Percentiles rank a stretch among this genome's conserved stretches.
Evolutionary conservation across 2,113 vertebrate genomes (phyloP).

Genomic region (Phylloscopus whistleri): DNA sequence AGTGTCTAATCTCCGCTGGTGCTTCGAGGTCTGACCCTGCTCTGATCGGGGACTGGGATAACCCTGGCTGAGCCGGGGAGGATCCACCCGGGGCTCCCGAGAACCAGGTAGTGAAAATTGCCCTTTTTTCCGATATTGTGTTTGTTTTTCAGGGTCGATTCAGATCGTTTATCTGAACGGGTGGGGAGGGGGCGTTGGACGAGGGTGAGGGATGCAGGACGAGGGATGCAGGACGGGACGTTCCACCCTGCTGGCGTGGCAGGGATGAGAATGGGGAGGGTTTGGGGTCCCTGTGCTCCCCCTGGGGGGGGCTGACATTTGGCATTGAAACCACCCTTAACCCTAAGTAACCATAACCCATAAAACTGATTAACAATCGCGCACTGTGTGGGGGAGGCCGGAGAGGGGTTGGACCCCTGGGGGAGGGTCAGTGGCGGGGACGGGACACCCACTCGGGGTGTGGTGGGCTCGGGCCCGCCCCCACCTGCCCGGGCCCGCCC

Average conservation of each 20-base stretch:
- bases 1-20: background rate
- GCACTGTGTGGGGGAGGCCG: accelerated
- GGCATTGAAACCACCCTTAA: accelerated
- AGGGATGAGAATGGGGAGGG: background rate
- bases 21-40: background rate
- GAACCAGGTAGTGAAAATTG: background rate
- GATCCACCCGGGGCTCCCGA: background rate
- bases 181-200: accelerated
- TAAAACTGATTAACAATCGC: background rate
- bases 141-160: background rate
- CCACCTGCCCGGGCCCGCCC: background rate
- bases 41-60: background rate
- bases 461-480: background rate
- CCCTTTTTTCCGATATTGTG: background rate
- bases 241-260: no score
- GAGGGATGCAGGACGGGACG: background rate
- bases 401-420: background rate
- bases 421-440: background rate
- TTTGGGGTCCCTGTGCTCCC: background rate
- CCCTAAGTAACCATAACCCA: background rate
- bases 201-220: background rate
- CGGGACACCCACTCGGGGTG: background rate
- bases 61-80: background rate
- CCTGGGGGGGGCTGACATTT: accelerated
- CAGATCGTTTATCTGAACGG: background rate